Conservation (phyloP, 1,140 invertebrate genomes). For the Drosophila funebris region DNA sequence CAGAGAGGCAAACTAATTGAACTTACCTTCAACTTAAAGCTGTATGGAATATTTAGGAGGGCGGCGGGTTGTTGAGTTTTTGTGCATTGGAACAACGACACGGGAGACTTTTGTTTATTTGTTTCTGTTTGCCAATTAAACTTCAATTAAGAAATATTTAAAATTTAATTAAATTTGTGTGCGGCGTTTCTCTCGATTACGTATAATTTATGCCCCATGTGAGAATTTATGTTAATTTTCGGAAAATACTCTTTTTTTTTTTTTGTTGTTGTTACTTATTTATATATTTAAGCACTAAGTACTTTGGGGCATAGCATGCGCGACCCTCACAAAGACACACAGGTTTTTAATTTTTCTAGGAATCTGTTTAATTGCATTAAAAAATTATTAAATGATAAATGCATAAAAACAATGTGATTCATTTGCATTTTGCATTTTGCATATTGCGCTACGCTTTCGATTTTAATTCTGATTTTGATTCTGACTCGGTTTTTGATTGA, state of each 20-base stretch:
- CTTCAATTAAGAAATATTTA: conserved; percentile 77
- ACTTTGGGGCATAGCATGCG: conserved; percentile 14
- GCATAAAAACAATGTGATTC: conserved; percentile 49
- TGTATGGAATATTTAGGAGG: conserved; percentile 36
- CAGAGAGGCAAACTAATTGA: conserved; percentile 44
- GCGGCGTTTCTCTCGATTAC: conserved; percentile 8
- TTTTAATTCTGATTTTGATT: conserved; percentile 31
- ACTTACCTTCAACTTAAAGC: conserved; percentile 67
- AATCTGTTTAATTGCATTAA: conserved; percentile 59
- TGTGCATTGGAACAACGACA: conserved; percentile 41
- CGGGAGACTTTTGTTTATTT: conserved; percentile 34
- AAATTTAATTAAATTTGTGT: conserved; percentile 66
- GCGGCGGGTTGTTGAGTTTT: conserved; percentile 48
- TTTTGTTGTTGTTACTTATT: conserved; percentile 7
- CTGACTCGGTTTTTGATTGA: conserved; percentile 31
- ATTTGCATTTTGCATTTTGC: conserved; percentile 52
- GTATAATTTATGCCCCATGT: conserved; percentile 48
- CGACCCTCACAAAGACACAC: conserved; percentile 69
- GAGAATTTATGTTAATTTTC: conserved; percentile 71
- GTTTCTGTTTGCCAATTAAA: conserved; percentile 43
- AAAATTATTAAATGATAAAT: conserved; percentile 70
- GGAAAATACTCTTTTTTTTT: conserved; percentile 36
- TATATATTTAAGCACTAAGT: conserved; percentile 1
- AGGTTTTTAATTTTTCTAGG: conserved; percentile 49
- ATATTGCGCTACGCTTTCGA: conserved; percentile 9